A percentile compares a stretch with the other conserved stretches of the same genome.
These are phyloP conservation scores for Acanthurus tractus DNA, from an alignment of 2,797 vertebrate species.

Conservation along the genomic window DNA sequence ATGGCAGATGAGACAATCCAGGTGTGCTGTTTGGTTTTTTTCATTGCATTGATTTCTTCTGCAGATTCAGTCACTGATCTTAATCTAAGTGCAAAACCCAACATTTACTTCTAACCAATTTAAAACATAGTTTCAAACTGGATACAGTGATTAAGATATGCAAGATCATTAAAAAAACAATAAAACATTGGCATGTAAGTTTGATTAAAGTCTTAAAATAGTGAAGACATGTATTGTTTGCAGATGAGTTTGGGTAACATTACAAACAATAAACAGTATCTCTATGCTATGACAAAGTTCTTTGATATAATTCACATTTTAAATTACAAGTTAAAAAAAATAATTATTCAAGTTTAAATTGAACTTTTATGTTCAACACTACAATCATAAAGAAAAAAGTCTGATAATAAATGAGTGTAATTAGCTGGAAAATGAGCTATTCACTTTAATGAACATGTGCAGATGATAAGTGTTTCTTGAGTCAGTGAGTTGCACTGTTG, in stretches of 20 bases:
- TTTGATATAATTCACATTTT: not conserved
- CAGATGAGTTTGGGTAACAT: no score
- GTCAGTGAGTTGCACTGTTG: not conserved
- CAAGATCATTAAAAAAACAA: no score
- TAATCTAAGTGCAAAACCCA: not conserved
- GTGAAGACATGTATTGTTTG: no score
- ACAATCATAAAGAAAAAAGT: not conserved
- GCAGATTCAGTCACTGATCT: not conserved
- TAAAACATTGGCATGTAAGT: no score
- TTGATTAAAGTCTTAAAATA: no score
- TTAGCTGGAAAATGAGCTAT: slow-evolving; percentile 6
- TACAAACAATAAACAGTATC: not conserved
- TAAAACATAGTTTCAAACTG: slow-evolving; percentile 6
- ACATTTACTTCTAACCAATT: slow-evolving; percentile 6
- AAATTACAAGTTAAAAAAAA: not conserved
- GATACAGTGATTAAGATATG: no score
- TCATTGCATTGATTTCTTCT: slow-evolving; percentile 3
- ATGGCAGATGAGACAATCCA: not conserved
- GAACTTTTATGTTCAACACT: not conserved
- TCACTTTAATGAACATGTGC: not conserved
- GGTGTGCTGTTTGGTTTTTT: not conserved
- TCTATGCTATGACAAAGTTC: not conserved
- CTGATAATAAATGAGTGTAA: not conserved
- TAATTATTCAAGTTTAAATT: not conserved
- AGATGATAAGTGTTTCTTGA: not conserved